Percentiles rank a stretch among this genome's conserved stretches.
Evolutionary conservation across 2,888 invertebrate species (phyloP).

Genomic region (Oligia fasciuncula): DNA sequence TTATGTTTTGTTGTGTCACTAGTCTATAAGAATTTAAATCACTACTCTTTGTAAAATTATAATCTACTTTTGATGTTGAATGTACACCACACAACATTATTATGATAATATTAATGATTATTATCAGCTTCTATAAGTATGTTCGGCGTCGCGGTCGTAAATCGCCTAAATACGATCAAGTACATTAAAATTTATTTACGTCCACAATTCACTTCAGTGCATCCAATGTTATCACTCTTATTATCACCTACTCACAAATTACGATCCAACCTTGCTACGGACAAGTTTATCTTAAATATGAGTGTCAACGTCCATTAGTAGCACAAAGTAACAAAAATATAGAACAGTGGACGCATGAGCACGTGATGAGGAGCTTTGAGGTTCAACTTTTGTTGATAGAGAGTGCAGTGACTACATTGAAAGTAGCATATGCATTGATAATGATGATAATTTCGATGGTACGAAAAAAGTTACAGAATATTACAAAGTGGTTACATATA

Average conservation of each 20-base stretch:
- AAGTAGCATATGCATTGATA: background rate
- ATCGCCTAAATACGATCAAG: conserved; percentile 28
- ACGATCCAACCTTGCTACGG: conserved; percentile 51
- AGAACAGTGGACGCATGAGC: conserved; percentile 11
- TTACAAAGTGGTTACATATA: background rate
- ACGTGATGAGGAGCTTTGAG: background rate
- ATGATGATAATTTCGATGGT: no score
- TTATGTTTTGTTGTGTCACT: no score
- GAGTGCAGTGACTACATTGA: background rate
- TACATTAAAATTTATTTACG: conserved; percentile 44
- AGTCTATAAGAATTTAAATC: background rate
- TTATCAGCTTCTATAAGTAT: conserved; percentile 27
- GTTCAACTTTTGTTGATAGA: background rate
- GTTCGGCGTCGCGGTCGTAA: conserved; percentile 27
- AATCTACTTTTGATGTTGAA: background rate
- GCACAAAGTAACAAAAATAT: background rate
- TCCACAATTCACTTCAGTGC: conserved; percentile 46
- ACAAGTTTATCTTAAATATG: conserved; percentile 63
- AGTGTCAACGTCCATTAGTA: conserved; percentile 55
- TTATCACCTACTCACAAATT: conserved; percentile 62
- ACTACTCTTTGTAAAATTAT: background rate
- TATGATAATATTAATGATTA: background rate
- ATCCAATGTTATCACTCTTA: conserved; percentile 57
- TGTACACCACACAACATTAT: background rate
- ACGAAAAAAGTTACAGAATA: background rate